Conservation (phyloP, 2,888 invertebrate species). For the Pterobdella sp. region DNA sequence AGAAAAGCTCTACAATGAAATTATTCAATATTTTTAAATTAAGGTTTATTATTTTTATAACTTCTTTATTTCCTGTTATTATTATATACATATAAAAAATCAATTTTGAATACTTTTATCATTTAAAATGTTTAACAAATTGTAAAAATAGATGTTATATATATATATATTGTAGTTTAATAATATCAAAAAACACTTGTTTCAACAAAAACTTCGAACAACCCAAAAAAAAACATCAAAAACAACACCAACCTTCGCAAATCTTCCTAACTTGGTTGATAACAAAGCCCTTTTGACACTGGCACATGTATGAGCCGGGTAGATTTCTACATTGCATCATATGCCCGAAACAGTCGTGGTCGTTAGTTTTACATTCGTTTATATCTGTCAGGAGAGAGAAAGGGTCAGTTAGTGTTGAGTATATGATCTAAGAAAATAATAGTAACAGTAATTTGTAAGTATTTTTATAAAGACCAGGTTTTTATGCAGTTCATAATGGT, state of each 20-base stretch:
- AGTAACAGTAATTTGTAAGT: not conserved
- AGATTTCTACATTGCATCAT: conserved; percentile 78
- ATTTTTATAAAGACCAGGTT: not conserved
- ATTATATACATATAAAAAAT: no score
- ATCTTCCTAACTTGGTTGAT: conserved; percentile 52
- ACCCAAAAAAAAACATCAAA: not conserved
- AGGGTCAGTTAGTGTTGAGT: not conserved
- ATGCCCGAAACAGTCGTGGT: conserved; percentile 66
- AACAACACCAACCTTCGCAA: conserved; percentile 42
- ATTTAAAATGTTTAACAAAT: no score
- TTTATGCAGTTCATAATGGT: not conserved
- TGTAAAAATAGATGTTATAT: not conserved
- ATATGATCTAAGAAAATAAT: not conserved
- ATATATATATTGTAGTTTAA: not conserved
- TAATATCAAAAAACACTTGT: no score
- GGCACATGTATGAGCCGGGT: conserved; percentile 58
- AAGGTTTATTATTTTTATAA: not conserved
- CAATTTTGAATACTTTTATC: no score
- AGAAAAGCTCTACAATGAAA: no score
- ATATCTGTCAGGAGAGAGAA: conserved; percentile 59
- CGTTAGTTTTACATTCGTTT: conserved; percentile 71
- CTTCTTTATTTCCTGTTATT: not conserved
- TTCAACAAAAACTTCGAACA: not conserved
- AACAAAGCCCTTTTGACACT: conserved; percentile 51
- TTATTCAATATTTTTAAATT: not conserved